Evolutionary conservation across 2,797 vertebrate genomes (phyloP).

Genomic region (Taeniopygia guttata): DNA sequence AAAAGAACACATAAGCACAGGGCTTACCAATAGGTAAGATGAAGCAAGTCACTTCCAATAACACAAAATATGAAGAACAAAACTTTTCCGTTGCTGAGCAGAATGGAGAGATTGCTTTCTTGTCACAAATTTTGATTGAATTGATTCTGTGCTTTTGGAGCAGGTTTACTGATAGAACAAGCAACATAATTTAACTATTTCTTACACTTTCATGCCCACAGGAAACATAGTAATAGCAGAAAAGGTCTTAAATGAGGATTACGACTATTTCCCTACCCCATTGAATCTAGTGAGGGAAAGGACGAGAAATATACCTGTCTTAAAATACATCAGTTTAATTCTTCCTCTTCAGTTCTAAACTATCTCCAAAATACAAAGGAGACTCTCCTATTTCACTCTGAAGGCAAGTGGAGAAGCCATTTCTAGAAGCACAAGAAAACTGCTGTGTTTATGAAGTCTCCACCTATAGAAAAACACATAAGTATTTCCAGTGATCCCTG

Average conservation of each 20-base stretch:
- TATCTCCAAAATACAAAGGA: background rate
- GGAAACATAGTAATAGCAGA: background rate
- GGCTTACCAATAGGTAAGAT: slow-evolving; percentile 52
- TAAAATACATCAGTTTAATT: background rate
- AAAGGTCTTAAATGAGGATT: background rate
- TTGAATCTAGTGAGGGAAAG: background rate
- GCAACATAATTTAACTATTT: slow-evolving; percentile 61
- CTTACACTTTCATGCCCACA: background rate
- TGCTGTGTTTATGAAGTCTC: background rate
- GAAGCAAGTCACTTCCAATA: slow-evolving; percentile 50
- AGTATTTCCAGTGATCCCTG: background rate
- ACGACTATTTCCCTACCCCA: background rate
- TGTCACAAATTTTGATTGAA: slow-evolving; percentile 73
- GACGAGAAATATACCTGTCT: background rate
- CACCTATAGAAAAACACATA: background rate
- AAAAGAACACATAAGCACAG: slow-evolving; percentile 58
- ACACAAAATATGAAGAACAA: slow-evolving; percentile 63
- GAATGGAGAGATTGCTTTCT: slow-evolving; percentile 65
- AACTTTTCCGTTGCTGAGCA: slow-evolving; percentile 45
- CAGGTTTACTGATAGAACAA: slow-evolving; percentile 48
- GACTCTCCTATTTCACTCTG: background rate
- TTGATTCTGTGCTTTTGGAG: slow-evolving; percentile 53
- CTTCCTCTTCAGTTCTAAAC: background rate
- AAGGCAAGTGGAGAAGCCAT: background rate
- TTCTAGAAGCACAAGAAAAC: background rate